Evolutionary conservation across 2,888 invertebrate species (phyloP), one percentile per base, ranked within the genome.

Genomic region (Caenorhabditis wallacei): DNA sequence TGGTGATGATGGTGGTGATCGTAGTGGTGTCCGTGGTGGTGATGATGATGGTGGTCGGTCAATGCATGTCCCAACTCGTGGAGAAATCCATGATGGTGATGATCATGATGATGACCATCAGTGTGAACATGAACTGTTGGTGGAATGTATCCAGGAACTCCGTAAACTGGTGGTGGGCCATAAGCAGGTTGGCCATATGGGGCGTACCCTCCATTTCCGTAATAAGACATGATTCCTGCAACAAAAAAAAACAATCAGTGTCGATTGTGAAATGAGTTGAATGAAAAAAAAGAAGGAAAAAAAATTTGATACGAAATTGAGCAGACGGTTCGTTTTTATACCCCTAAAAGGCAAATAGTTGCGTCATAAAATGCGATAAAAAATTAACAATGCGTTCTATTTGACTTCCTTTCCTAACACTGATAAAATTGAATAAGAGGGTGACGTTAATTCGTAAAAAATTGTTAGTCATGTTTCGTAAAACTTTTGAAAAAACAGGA

Each of bases 1-100:
- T 74, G 63, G 40, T 74, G 72, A 72, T 72, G 76, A 40, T 61
- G 40, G 40, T 63, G 74, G 10, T 61, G 26, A 10, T 40, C 59
- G 16, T 63, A 59, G 22, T 63, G 72, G 16, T 63, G 53, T 18
- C 43, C 51, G n/a, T 54, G 72, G 24, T n/a, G n/a, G n/a, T 63
- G 63, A 16, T 59, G 61, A 48, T 75, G 74, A 57, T 64, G 74
- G 22, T 64, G 74, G 13, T 46, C 63, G 26, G 63, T 63, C 43
- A 63, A n/a, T 8, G 63, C 46, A 11, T 63, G 63, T 26, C 61
- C 48, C 13, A 61, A n/a, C 48, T 71, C 61, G 35, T 71, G 59
- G 16, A 63, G 63, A n/a, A 63, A 30, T n/a, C 63, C 63, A 4
- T 61, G 61, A 16, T 71, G 51, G n/a, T 71, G 59, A n/a, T 71